Evolutionary conservation across 2,888 invertebrate genomes (phyloP), one percentile per base, ranked within the genome.

Genomic region (Kuschelorhynchus macadamiae): DNA sequence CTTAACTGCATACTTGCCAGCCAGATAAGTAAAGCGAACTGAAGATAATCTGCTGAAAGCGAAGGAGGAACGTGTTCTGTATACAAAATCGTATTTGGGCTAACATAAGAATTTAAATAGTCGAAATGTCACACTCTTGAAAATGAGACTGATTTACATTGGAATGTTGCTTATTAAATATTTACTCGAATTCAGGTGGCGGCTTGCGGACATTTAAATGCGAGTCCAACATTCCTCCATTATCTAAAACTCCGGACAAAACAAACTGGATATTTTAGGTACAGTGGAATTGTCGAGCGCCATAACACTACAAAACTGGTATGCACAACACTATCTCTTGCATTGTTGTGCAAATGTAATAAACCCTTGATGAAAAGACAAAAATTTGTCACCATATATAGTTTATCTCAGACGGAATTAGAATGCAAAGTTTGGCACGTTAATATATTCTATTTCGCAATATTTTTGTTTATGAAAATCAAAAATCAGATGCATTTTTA

Each of bases 81-180:
- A 76, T 83, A 78, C 81, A 73, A 76, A 80, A 81, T 77, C 71
- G 70, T 60, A 62, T 47, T 73, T 70, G 74, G 74, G 69, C 71
- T 74, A 75, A 75, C 77, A 78, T 76, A 80, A 80, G 81, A 82
- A 82, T 82, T 82, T 81, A 80, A 82, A 82, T 82, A 80, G 78
- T 77, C 77, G 73, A 77, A 79, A 80, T 78, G 81, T 79, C 80
- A 80, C 81, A 80, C 78, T 78, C 77, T 75, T 77, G 71, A 67
- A 74, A 74, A 74, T 74, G 73, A 73, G 72, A 80, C 80, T 80
- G 81, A 82, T 82, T 82, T 81, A 77, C 82, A 82, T 81, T 78
- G 81, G 82, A 82, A 82, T 80, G 77, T 75, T 75, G 78, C 80
- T 81, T 82, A 82, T 82, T 82, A 82, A 82, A 82, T 82, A 81